Evolutionary conservation across 2,888 invertebrate genomes (phyloP), one percentile per base, ranked within the genome.

Genomic region (Athalia rosae): DNA sequence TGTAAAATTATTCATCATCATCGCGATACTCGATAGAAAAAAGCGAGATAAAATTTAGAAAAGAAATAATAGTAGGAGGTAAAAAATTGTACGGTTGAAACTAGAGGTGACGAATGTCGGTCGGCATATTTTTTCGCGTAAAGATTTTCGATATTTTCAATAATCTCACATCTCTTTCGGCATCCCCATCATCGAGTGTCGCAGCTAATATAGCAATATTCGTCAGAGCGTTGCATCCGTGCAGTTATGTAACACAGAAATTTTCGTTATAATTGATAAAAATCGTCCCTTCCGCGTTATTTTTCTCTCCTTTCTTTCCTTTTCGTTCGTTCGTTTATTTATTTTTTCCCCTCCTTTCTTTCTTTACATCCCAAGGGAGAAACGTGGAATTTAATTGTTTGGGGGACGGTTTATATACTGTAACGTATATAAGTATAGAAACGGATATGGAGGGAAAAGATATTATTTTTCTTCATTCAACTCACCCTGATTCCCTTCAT

Each of bases 201-300:
- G 28, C 28, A 28, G 28, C 28, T 28, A 2, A 28, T 28, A 28
- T 28, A 28, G 53, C 53, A 11, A 53, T 53, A 53, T 53, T 11
- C 53, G 53, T 53, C 8, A 4, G 4, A 53, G 53, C 28, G 28
- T 28, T 28, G 28, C 28, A 28, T 28, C 28, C 28, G 28, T 28
- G 28, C 28, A 28, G 28, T 28, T 28, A 28, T 28, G 2, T 28
- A 28, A 28, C 28, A 28, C 28, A 28, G 28, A n/a, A 28, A 28
- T 28, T 28, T 28, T 28, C n/a, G n/a, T 1, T 2, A 28, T 77
- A 77, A 77, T 77, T 74, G 77, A 77, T 77, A 77, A 77, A 77
- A 77, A 77, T 74, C 62, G 77, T 73, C 73, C 73, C 77, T 62
- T 15, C 48, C 62, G 58, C 4, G 5, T 28, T 28, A 0, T 28